Evolutionary conservation across 2,888 invertebrate genomes (phyloP).

Genomic region (Taphrorychus bicolor): DNA sequence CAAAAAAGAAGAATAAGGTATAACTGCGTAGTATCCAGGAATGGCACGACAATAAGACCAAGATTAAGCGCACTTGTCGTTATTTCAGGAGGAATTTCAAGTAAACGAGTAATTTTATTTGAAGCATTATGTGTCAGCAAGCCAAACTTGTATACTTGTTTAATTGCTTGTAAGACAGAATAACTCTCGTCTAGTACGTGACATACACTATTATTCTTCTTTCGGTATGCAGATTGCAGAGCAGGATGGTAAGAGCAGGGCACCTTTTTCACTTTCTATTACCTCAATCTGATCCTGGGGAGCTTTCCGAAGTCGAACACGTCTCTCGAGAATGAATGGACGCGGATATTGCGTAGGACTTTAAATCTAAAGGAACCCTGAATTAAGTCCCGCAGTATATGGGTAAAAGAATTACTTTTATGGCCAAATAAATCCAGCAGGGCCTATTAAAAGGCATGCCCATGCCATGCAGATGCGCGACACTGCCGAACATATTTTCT

Average conservation of each 20-base stretch:
- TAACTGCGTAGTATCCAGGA: slow-evolving; percentile 26
- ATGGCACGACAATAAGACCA: slow-evolving; percentile 20
- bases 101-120: slow-evolving; percentile 1
- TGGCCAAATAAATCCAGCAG: slow-evolving; percentile 56
- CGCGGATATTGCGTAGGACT: slow-evolving; percentile 48
- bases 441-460: slow-evolving; percentile 57
- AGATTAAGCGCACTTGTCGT: background rate
- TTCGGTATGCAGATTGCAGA: too few species aligned
- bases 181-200: background rate
- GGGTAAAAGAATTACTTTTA: slow-evolving; percentile 58
- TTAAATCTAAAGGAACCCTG: slow-evolving; percentile 57
- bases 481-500: slow-evolving; percentile 45
- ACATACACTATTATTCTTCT: background rate
- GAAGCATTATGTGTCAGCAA: background rate
- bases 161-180: background rate
- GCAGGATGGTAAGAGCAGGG: too few species aligned
- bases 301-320: too few species aligned
- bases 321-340: slow-evolving; percentile 28
- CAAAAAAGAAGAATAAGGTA: slow-evolving; percentile 15
- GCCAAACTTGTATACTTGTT: background rate
- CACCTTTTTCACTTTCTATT: too few species aligned
- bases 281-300: too few species aligned
- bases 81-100: slow-evolving; percentile 7
- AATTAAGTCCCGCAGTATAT: slow-evolving; percentile 58
- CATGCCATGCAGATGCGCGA: slow-evolving; percentile 58